Conservation (phyloP, 2,797 vertebrate genomes). For the Sparidentex hasta region DNA sequence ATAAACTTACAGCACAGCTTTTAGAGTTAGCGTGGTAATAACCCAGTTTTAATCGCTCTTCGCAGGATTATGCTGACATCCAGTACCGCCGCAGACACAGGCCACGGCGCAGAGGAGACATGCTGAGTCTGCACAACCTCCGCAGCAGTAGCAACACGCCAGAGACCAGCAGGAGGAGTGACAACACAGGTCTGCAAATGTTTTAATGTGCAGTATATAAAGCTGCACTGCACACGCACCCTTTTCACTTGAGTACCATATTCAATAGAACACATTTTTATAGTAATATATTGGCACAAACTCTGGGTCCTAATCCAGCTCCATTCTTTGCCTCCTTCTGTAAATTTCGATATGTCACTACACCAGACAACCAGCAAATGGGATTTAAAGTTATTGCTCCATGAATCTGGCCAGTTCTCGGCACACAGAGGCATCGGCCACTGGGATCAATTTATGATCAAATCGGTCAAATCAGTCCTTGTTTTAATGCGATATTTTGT, state of each 20-base stretch:
- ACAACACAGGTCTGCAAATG: slow-evolving; percentile 87
- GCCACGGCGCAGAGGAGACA: slow-evolving; percentile 93
- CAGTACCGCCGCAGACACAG: slow-evolving; percentile 97
- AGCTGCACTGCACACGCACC: background rate
- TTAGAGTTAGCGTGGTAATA: slow-evolving; percentile 1
- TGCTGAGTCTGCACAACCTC: slow-evolving; percentile 90
- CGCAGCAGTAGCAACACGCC: slow-evolving; percentile 91
- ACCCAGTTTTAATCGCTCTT: slow-evolving; percentile 41
- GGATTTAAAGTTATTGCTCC: slow-evolving; percentile 61
- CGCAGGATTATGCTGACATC: slow-evolving; percentile 98
- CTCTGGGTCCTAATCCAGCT: slow-evolving; percentile 11
- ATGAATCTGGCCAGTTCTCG: slow-evolving; percentile 47
- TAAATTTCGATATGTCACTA: slow-evolving; percentile 44
- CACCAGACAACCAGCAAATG: slow-evolving; percentile 55
- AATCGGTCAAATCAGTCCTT: background rate
- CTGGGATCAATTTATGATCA: slow-evolving; percentile 36
- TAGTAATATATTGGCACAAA: background rate
- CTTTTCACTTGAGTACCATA: background rate
- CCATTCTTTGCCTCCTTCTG: slow-evolving; percentile 26
- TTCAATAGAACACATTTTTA: background rate
- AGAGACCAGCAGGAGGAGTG: slow-evolving; percentile 90
- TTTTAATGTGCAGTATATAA: background rate
- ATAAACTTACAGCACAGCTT: background rate
- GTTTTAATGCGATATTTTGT: slow-evolving; percentile 30
- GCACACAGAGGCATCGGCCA: slow-evolving; percentile 35